These are phyloP conservation scores for Salvelinus alpinus DNA, from an alignment of 2,113 vertebrate genomes.

Conservation along the genomic window DNA sequence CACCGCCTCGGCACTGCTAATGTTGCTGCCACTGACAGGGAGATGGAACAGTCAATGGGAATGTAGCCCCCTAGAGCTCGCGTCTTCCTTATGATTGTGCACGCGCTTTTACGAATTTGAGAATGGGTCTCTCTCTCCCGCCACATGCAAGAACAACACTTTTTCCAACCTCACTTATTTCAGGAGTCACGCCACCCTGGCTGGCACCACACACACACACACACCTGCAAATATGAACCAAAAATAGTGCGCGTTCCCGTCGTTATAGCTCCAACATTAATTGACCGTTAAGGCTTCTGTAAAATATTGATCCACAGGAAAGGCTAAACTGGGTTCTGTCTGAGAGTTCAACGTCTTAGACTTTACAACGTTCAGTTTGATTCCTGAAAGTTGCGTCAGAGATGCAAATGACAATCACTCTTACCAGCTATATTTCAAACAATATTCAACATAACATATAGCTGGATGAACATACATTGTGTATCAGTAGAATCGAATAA, in stretches of 20 bases:
- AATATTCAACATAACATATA: not conserved
- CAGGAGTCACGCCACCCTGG: not conserved
- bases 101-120: conserved; percentile 53
- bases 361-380: not conserved
- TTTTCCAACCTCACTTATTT: not conserved
- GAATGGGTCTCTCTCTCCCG: conserved; percentile 13
- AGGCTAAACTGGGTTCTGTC: not conserved
- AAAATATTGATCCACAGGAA: not conserved
- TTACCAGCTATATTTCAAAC: not conserved
- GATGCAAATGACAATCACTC: not conserved
- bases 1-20: conserved; percentile 34
- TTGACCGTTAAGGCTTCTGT: not conserved
- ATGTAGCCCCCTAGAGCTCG: conserved; percentile 39
- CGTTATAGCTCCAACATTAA: not conserved
- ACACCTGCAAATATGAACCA: not conserved
- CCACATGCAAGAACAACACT: not conserved
- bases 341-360: not conserved
- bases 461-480: not conserved
- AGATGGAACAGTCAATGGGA: conserved; percentile 55
- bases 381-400: not conserved
- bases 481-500: not conserved
- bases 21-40: conserved; percentile 37
- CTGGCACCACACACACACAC: conserved; percentile 1
- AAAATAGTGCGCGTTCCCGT: not conserved
- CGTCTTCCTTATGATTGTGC: conserved; percentile 32